Base-by-base conservation (phyloP, 2,797 vertebrate species). In the Characodon lateralis region DNA sequence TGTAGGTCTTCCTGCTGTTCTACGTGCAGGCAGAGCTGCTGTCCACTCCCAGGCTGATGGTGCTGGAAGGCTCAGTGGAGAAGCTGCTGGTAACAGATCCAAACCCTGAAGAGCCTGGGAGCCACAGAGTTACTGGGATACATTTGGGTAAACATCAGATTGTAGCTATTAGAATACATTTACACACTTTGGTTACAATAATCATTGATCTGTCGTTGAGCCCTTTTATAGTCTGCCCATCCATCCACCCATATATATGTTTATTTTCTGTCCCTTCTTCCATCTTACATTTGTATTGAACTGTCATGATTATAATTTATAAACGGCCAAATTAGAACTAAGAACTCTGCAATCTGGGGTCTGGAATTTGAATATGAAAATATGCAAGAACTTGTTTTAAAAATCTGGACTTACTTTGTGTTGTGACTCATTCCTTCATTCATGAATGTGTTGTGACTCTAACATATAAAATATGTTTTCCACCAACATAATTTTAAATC, bases 41-140 rank as follows among this genome's bases (percentile, higher is more conserved):
- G 78, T 96, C 90, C 72, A 97, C 94, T 5, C 97, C 96, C 1
- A 92, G 96, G 83, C 93, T 99, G 90, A 96, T 94, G 0, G 94
- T 99, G 81, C 80, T 87, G 76, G 97, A 99, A 84, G 97, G 96
- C 0, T 96, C 98, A 16, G 98, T 98, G 74, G 97, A 99, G 87
- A 96, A 99, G 88, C 95, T 99, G 79, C 82, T 98, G 31, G 87
- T 98, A 39, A 51, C 91, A 39, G 93, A 96, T 26, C 91, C 96
- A 16, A 94, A 97, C 70, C 87, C 95, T 6, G 90, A 89, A 24
- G 84, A 77, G 46, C 85, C 96, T 0, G 98, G 97, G 77, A 94
- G 89, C 7, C 96, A 96, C 88, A 91, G 80, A 73, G 96, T 98
- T 81, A 90, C 90, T 0, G 98, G 98, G 69, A 96, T 99, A 63